These are phyloP conservation scores for Erannis defoliaria DNA, from an alignment of 2,888 invertebrate species.

Conservation along the genomic window DNA sequence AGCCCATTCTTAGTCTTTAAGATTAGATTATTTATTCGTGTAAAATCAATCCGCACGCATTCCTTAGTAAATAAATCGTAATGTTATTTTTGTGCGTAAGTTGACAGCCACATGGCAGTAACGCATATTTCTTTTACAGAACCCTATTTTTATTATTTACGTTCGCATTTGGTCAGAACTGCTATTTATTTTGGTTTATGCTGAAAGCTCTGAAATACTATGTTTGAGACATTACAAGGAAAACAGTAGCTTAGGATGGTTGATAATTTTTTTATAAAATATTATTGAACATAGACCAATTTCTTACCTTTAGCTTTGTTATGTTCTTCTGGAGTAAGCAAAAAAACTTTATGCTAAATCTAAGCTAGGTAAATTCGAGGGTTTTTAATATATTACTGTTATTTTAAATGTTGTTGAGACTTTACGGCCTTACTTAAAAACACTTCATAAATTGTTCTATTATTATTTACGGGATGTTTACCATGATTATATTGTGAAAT, in stretches of 20 bases:
- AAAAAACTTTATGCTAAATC: background rate
- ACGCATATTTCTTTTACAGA: constrained; percentile 21
- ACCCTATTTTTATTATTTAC: constrained; percentile 19
- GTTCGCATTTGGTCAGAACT: constrained; percentile 6
- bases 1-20: too few species aligned
- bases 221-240: constrained; percentile 6
- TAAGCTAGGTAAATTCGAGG: too few species aligned
- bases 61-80: too few species aligned
- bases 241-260: constrained; percentile 13
- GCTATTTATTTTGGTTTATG: constrained; percentile 13
- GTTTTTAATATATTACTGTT: too few species aligned
- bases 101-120: background rate
- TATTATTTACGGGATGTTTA: too few species aligned
- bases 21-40: too few species aligned
- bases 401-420: too few species aligned
- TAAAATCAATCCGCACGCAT: too few species aligned
- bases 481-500: too few species aligned
- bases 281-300: background rate
- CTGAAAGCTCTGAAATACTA: constrained; percentile 12
- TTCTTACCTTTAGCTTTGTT: background rate
- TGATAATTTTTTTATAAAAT: constrained; percentile 7
- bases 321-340: background rate
- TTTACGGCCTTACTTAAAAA: too few species aligned
- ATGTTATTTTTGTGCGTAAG: constrained; percentile 1
- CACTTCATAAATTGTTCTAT: too few species aligned